Base-by-base conservation (phyloP, 2,888 invertebrate genomes). In the Calliopum simillimum region DNA sequence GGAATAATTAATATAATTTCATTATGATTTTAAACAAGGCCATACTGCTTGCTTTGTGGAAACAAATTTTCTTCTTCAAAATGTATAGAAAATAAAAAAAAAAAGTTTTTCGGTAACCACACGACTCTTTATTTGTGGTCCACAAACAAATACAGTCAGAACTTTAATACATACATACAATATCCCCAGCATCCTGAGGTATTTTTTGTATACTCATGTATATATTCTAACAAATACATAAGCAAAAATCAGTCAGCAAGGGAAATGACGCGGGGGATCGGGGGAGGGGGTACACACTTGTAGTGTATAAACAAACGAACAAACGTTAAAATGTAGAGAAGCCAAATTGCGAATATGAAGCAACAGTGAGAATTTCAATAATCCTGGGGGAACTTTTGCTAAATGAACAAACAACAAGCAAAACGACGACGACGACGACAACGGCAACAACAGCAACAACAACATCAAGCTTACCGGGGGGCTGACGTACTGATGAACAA, bases 1-100 rank as follows among this genome's bases (percentile, higher is more conserved):
- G 8, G 33, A 64, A 74, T 69, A 72, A 65, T 51, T 41, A 25
- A 55, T 21, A 47, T 46, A 3, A 46, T 64, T 47, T 33, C n/a
- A 51, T 64, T 51, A 6, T 41, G 21, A 62, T 69, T 56, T 59
- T 59, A 23, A 62, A 13, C 46, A 11, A 11, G 51, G 13, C 25
- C 11, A 12, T 13, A 58, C 6, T n/a, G n/a, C 8, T 33, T 33
- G 33, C 33, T 33, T 33, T 33, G 33, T 33, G 8, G 8, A 33
- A 33, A 13, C 19, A 21, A 43, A 44, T 4, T 33, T 33, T 2
- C 33, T 8, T n/a, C n/a, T n/a, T n/a, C n/a, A n/a, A n/a, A n/a
- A n/a, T 0, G 8, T 6, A 49, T 12, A 49, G 13, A 49, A 19
- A 8, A 49, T 14, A 16, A 6, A 58, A 61, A 61, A 61, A 61